A percentile compares a stretch with the other conserved stretches of the same genome.
Conservation (phyloP, 2,888 invertebrate genomes). For the Celastrina argiolus region DNA sequence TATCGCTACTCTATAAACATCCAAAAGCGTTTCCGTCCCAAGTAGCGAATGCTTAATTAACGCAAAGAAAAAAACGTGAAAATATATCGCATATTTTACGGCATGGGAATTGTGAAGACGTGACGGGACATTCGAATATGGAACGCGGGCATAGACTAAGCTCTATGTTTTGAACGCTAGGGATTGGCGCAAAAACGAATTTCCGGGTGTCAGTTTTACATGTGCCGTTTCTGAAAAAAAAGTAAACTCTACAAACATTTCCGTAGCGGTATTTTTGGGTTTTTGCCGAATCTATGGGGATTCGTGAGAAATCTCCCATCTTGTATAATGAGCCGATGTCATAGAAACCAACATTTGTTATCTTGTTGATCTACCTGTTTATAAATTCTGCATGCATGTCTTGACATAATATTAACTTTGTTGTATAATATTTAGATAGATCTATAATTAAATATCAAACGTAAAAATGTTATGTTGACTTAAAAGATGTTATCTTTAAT, state of each 20-base stretch:
- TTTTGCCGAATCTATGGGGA: slow-evolving; percentile 40
- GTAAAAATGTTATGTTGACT: too few relatives aligned
- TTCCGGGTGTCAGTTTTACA: slow-evolving; percentile 16
- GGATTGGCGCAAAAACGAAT: slow-evolving; percentile 18
- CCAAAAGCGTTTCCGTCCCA: background rate
- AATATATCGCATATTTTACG: slow-evolving; percentile 15
- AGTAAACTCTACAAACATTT: slow-evolving; percentile 39
- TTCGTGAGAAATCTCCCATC: slow-evolving; percentile 31
- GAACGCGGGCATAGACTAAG: slow-evolving; percentile 14
- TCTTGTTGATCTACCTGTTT: slow-evolving; percentile 36
- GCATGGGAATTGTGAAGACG: slow-evolving; percentile 7
- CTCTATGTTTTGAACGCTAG: background rate
- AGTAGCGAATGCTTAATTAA: background rate
- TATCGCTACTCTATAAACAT: background rate
- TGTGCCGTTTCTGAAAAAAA: slow-evolving; percentile 1
- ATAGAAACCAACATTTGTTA: slow-evolving; percentile 39
- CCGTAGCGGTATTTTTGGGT: slow-evolving; percentile 55
- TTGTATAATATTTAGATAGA: background rate
- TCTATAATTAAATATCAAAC: background rate
- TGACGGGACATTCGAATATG: background rate
- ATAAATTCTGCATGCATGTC: slow-evolving; percentile 51
- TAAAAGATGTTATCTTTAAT: too few relatives aligned
- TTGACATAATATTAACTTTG: background rate
- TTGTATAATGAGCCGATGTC: slow-evolving; percentile 34
- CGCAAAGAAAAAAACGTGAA: background rate